Base-by-base conservation (phyloP, 2,797 vertebrate species). In the Alca torda region DNA sequence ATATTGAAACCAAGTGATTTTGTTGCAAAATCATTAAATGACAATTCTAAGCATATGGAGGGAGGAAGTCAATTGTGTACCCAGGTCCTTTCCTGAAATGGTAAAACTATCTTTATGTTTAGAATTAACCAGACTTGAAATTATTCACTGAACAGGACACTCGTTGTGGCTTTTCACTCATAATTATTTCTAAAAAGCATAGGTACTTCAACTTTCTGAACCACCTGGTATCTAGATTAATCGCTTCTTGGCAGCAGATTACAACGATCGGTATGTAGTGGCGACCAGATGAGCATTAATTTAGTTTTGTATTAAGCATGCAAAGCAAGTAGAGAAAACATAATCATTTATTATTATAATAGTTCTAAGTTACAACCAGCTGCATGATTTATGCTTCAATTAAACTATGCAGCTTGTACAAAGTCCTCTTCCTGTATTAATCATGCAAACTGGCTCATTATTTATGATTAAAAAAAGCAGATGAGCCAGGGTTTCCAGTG, bases 361-460 rank as follows among this genome's bases (percentile, higher is more conserved):
- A 89, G 85, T 75, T 93, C 67, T 72, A 88, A 53, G 87, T 94
- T 97, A 85, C 91, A 97, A 97, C 84, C 86, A 96, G 89, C 75
- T 96, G 83, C 76, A 96, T 97, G 96, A 97, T 97, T 97, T 97
- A 97, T 96, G 76, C 51, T 94, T 96, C 94, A 97, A 95, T 97
- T 97, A 96, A 96, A 97, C 74, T 83, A 64, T 92, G 89, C 31
- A 88, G 81, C 86, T 97, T 93, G 79, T 90, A 94, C 76, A 87
- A 95, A 97, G 81, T 93, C 89, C 39, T 94, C 87, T 96, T 96
- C 84, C 86, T 89, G 81, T 87, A 96, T 97, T 97, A 96, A 97
- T 94, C 85, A 93, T 89, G 90, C 74, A 92, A 93, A 87, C 70
- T 37, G 37, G 53, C 45, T 92, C 86, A 87, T 97, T 96, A 95